Base-by-base conservation (phyloP, 2,113 vertebrate genomes). In the Lethenteron camtschaticum region DNA sequence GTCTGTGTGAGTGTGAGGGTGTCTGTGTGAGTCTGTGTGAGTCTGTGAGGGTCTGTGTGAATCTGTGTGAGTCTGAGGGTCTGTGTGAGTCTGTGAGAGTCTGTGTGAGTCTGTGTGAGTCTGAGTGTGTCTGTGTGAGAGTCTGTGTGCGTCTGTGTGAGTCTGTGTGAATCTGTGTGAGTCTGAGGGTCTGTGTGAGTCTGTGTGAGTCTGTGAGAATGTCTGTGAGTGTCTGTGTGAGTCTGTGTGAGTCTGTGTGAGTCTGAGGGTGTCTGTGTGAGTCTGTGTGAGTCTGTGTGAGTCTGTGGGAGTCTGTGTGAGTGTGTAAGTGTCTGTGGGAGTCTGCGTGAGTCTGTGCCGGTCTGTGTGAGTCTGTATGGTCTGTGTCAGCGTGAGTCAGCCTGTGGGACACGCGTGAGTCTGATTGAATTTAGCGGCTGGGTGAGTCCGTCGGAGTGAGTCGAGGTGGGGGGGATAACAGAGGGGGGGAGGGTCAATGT, bases 331-430 rank as follows among this genome's bases (percentile, higher is more conserved):
- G 68, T 12, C 10, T 68, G 14, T 7, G 68, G 2, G 13, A 24
- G 11, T n/a, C 18, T 68, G 68, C 11, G 68, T 13, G 68, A 68
- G 68, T 68, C 10, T n/a, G 68, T 68, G 68, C 12, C 12, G 11
- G 69, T 9, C 41, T 70, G 69, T 55, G 69, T 70, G 69, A 5
- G 24, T 56, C 20, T 55, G 69, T n/a, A 18, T 63, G 59, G 24
- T 24, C 24, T 59, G 55, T 56, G 69, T 12, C 20, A 12, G 7
- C 55, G 14, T 59, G 69, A 12, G 69, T 70, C 41, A 41, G 12
- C 12, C 24, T 12, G 20, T 59, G 69, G 3, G 69, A 11, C 6
- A 2, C 3, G 41, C 9, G 41, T 57, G 69, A 12, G 69, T 13
- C 5, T 11, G 69, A 63, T 63, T 63, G 59, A 14, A 63, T 63